phyloP scores from a whole-genome alignment of 2,113 vertebrate species.

The Scolopax mira region DNA sequence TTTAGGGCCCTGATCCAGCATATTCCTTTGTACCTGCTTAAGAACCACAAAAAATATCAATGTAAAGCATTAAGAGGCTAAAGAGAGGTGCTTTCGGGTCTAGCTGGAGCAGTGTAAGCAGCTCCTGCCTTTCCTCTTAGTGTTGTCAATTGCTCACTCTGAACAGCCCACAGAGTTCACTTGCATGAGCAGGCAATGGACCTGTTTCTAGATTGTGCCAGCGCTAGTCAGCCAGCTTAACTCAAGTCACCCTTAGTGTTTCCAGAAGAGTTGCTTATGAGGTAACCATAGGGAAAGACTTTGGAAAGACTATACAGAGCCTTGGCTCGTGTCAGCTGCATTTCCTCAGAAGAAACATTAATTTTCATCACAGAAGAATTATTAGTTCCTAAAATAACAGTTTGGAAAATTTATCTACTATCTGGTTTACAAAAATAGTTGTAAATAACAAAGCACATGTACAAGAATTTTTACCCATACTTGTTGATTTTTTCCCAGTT shows the following conservation, averaged over 20 bases:
- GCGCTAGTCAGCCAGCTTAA: fast-evolving
- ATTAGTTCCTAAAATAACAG: not conserved
- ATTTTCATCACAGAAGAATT: not conserved
- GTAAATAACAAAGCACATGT: not conserved
- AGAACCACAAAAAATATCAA: not conserved
- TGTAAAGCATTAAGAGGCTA: not conserved
- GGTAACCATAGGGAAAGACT: not conserved
- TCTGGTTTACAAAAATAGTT: not conserved
- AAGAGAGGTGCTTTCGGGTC: not conserved
- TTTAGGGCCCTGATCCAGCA: not conserved
- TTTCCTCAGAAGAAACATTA: not conserved
- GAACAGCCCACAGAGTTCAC: not conserved
- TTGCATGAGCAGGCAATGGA: not conserved
- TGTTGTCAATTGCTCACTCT: not conserved
- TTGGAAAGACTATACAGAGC: not conserved
- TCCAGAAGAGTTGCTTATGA: not conserved
- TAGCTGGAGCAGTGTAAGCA: not conserved
- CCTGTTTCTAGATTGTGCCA: fast-evolving
- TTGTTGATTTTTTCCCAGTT: not conserved
- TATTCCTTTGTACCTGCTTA: not conserved
- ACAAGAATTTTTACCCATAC: not conserved
- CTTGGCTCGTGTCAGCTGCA: not conserved
- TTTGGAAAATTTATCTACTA: not conserved
- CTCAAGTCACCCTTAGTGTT: not conserved
- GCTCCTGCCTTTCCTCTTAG: not conserved